Evolutionary conservation across 2,888 invertebrate species (phyloP), one percentile per base, ranked within the genome.

Genomic region (Synanthedon formicaeformis): DNA sequence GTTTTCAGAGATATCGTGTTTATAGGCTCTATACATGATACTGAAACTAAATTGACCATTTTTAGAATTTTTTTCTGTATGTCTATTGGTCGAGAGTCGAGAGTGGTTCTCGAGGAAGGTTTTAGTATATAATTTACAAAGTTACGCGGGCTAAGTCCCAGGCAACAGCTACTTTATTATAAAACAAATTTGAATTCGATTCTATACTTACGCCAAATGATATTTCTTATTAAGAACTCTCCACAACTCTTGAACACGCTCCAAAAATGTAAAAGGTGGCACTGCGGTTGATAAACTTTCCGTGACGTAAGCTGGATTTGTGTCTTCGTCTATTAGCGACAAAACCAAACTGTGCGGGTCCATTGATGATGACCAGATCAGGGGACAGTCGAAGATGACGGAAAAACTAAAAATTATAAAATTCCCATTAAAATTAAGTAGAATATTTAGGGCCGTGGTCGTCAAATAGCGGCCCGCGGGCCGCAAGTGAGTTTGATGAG

Each of bases 271-370:
- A 8, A 75, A 67, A 0, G 82, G 81, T 3, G 68, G 60, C 0
- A 62, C 2, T 12, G 60, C 60, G 0, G 53, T 6, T 0, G 70
- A 64, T n/a, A 61, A 50, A 0, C 57, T 51, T 40, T 73, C 69
- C 0, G 40, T 72, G 4, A 62, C 64, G 53, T 78, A 80, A 2
- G 79, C 68, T 0, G 81, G 77, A 50, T 78, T 81, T 0, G 66
- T 60, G 2, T 58, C 50, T 8, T 70, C 74, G 14, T 75, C 75
- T 11, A 75, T 65, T 14, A 74, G 55, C 1, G 58, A 56, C 3
- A 73, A 51, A 0, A 73, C 57, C 53, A 60, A 55, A 1, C 58
- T 54, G 52, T 74, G 70, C 2, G 69, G 66, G 23, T 74, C 74
- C 54, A 70, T 56, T 1, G 73, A 68, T 1, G 69, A 68, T 0